Conservation (phyloP, 2,888 invertebrate genomes). For the Megamerina dolium region DNA sequence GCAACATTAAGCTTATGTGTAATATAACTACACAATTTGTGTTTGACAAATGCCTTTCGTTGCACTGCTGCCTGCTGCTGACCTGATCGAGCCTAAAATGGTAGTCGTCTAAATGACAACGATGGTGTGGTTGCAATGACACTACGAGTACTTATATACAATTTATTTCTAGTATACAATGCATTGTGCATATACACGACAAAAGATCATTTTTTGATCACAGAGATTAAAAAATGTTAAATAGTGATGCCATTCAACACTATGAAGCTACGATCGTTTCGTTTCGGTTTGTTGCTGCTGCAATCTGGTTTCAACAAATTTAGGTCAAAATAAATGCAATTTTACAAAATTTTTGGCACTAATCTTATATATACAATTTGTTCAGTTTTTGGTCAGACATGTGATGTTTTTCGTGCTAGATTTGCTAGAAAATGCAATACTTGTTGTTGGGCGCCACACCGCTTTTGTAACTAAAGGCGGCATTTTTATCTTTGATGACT, state of each 20-base stretch:
- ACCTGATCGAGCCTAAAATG: neutral
- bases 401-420: conserved; percentile 12
- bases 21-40: neutral
- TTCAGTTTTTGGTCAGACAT: conserved; percentile 14
- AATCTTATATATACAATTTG: neutral
- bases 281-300: neutral
- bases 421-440: neutral
- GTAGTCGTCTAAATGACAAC: no score
- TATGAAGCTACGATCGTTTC: neutral
- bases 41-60: neutral
- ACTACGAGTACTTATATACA: no score
- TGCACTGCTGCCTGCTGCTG: neutral
- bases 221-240: no score
- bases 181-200: no score
- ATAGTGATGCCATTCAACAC: no score
- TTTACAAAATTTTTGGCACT: conserved; percentile 8
- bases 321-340: conserved; percentile 25
- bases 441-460: conserved; percentile 30
- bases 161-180: no score
- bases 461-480: conserved; percentile 12
- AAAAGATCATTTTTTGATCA: no score
- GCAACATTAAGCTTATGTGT: no score
- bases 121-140: no score
- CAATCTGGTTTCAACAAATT: conserved; percentile 22
- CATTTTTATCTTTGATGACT: conserved; percentile 30